Conservation (phyloP, 2,888 invertebrate genomes). For the Lepidochitona cinerea region DNA sequence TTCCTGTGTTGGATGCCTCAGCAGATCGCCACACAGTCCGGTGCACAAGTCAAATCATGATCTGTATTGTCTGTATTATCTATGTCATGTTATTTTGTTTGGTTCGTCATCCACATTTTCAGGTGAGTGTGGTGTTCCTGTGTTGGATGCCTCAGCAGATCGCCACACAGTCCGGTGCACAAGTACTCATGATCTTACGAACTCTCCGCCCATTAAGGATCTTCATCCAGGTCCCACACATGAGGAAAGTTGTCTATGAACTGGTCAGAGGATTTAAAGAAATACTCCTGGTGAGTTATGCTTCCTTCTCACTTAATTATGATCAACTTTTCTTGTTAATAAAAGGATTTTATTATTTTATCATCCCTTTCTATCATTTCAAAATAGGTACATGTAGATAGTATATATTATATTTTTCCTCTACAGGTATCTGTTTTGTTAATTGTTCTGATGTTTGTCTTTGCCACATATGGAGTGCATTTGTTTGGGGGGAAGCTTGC, state of each 20-base stretch:
- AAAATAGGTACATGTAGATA: too few species aligned
- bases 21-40: conserved; percentile 91
- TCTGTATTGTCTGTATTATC: too few species aligned
- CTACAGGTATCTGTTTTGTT: conserved; percentile 91
- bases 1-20: conserved; percentile 98
- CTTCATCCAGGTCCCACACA: conserved; percentile 98
- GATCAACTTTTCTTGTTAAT: too few species aligned
- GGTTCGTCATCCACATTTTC: conserved; percentile 42
- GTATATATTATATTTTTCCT: neutral
- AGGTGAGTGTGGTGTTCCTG: conserved; percentile 95
- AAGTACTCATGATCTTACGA: conserved; percentile 95
- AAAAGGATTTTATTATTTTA: too few species aligned
- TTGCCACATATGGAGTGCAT: conserved; percentile 99
- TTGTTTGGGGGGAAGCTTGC: conserved; percentile 96
- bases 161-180: conserved; percentile 93
- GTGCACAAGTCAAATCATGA: too few species aligned
- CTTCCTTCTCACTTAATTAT: too few species aligned
- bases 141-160: conserved; percentile 95
- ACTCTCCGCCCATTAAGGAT: conserved; percentile 96
- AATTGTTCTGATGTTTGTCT: conserved; percentile 98
- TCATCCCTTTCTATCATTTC: too few species aligned
- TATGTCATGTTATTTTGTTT: too few species aligned
- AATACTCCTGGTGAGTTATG: conserved; percentile 90
- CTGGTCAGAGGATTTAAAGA: conserved; percentile 98
- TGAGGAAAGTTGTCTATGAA: conserved; percentile 99